A percentile compares a stretch with the other conserved stretches of the same genome.
These are phyloP conservation scores for Rhadina sibilatrix DNA, from an alignment of 2,113 vertebrate genomes.

Conservation along the genomic window DNA sequence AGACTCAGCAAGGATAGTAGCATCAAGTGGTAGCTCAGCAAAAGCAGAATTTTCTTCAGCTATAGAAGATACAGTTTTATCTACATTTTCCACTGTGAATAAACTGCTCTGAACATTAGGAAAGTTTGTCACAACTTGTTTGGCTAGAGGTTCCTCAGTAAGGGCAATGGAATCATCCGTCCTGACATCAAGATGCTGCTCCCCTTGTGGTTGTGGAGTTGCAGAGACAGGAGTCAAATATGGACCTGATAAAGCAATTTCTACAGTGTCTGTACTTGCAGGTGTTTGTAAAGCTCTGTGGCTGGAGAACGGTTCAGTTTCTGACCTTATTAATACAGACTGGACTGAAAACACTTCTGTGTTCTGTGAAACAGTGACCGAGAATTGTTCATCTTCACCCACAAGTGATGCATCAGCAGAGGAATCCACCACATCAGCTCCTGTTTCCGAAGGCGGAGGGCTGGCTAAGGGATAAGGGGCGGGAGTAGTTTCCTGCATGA, in stretches of 20 bases:
- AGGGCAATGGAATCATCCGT: not conserved
- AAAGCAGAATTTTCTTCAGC: not conserved
- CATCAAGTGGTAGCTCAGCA: not conserved
- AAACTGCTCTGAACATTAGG: not conserved
- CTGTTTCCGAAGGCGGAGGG: not conserved
- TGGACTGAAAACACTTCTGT: not conserved
- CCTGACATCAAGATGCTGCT: not conserved
- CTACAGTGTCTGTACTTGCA: not conserved
- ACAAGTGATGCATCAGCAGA: constrained; percentile 46
- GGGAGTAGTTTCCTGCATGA: not conserved
- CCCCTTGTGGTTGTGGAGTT: not conserved
- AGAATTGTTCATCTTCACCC: constrained; percentile 60
- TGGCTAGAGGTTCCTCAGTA: not conserved
- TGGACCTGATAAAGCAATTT: not conserved
- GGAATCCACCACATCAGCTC: constrained; percentile 49
- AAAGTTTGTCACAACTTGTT: not conserved
- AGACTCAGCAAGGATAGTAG: not conserved
- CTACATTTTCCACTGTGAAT: not conserved
- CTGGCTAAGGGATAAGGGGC: constrained; percentile 5
- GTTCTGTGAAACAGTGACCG: not conserved
- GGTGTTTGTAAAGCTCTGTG: not conserved
- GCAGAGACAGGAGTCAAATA: not conserved
- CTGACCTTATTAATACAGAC: not conserved
- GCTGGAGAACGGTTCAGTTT: not conserved
- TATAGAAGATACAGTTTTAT: not conserved